These are phyloP conservation scores for Cotesia congregata DNA, from an alignment of 2,888 invertebrate species.

Conservation along the genomic window DNA sequence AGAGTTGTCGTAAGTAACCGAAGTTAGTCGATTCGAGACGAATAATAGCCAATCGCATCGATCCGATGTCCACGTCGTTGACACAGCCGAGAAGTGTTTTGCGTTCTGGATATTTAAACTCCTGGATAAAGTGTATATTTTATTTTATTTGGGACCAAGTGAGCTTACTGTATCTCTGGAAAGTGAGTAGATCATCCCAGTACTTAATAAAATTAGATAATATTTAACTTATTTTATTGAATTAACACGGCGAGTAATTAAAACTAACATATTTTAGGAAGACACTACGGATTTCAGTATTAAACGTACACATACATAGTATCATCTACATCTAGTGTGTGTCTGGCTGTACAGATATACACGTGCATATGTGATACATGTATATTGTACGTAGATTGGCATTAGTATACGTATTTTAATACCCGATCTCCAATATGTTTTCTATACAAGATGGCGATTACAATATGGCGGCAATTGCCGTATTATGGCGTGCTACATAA, in stretches of 20 bases:
- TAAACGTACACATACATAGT: too few relatives aligned
- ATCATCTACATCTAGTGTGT: too few relatives aligned
- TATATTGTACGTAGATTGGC: neutral
- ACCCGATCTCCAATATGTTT: neutral
- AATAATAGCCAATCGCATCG: constrained; percentile 44
- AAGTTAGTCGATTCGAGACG: constrained; percentile 16
- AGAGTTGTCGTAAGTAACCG: neutral
- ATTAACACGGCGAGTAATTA: neutral
- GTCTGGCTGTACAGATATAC: neutral
- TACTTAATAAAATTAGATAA: neutral
- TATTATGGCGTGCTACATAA: neutral
- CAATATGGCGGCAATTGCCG: neutral
- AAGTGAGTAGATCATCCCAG: constrained; percentile 57
- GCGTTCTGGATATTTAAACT: constrained; percentile 58
- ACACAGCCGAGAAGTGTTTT: constrained; percentile 61
- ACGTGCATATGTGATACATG: neutral
- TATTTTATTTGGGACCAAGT: constrained; percentile 61
- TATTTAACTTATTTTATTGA: neutral
- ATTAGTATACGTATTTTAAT: neutral
- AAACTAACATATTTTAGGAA: too few relatives aligned
- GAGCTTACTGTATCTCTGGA: constrained; percentile 55
- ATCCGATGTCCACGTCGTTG: constrained; percentile 65
- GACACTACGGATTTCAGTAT: too few relatives aligned
- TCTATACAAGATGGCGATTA: neutral
- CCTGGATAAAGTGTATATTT: constrained; percentile 59